Evolutionary conservation across 2,888 invertebrate genomes (phyloP), one percentile per base, ranked within the genome.

Genomic region (Meliscaeva auricollis): DNA sequence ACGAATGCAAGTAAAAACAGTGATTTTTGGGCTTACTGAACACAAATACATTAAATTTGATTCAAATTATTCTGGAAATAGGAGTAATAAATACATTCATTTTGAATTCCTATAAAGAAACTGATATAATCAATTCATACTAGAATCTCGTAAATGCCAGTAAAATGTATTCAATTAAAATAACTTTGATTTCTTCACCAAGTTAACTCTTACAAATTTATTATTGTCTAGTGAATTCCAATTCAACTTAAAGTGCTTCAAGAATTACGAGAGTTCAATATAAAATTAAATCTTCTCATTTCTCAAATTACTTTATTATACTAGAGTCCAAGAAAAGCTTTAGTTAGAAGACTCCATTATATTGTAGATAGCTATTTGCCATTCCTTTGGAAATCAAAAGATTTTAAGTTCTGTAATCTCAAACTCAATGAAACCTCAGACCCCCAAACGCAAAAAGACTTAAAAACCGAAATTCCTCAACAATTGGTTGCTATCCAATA

Each of bases 401-500:
- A 4, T 38, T 38, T 13, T 38, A 13, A 38, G 13, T 38, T 38
- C 38, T 38, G 13, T 38, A 38, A 38, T 11, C 38, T 13, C 1
- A 38, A 38, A 38, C 38, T 38, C 11, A 38, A 11, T 38, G 9
- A 3, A 38, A 38, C 38, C 9, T 38, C 9, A 38, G 13, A 38
- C 3, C 9, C 11, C 38, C 2, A 26, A 38, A 38, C 9, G 11
- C 11, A 38, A 38, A 38, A 38, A 38, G 38, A 3, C 9, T 13
- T 38, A 20, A 46, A 64, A 64, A 9, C 0, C 11, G 17, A 46
- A 62, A 62, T 62, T 30, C 30, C 11, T 15, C 15, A 17, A 30
- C 2, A 44, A 64, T 64, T 17, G 32, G 20, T 64, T 46, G 9
- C 2, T 64, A 44, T 62, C 11, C 6, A 17, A 46, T 17, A 44